Conservation (phyloP, 2,888 invertebrate species). For the Unio pictorum region DNA sequence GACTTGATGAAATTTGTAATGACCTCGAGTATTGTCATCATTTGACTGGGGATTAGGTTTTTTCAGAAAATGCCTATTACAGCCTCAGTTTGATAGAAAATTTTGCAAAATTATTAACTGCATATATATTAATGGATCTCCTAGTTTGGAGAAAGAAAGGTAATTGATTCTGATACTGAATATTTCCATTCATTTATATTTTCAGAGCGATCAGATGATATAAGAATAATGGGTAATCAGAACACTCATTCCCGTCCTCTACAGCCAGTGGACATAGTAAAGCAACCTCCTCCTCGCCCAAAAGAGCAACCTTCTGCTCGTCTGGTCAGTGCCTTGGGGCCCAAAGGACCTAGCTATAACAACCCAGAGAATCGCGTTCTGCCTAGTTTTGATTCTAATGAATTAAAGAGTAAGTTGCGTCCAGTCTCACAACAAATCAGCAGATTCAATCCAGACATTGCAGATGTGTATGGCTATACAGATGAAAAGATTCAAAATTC, state of each 20-base stretch:
- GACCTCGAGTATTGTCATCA: too few relatives aligned
- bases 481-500: constrained; percentile 5
- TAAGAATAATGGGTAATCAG: constrained; percentile 25
- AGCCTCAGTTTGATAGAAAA: too few relatives aligned
- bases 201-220: too few relatives aligned
- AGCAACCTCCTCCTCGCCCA: constrained; percentile 44
- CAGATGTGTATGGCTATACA: constrained; percentile 42
- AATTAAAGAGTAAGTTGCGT: constrained; percentile 33
- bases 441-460: constrained; percentile 52
- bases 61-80: too few relatives aligned
- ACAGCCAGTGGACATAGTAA: constrained; percentile 27
- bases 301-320: constrained; percentile 36
- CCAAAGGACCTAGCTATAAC: constrained; percentile 50
- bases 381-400: constrained; percentile 37
- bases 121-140: too few relatives aligned
- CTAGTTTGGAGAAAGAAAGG: too few relatives aligned
- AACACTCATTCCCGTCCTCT: constrained; percentile 22
- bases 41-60: too few relatives aligned
- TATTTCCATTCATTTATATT: too few relatives aligned
- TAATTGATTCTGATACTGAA: too few relatives aligned
- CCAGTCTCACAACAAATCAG: constrained; percentile 60
- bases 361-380: constrained; percentile 55
- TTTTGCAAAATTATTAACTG: too few relatives aligned
- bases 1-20: too few relatives aligned
- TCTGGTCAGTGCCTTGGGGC: constrained; percentile 32